Conservation (phyloP, 2,888 invertebrate species). For the Mechanitis mazaeus region DNA sequence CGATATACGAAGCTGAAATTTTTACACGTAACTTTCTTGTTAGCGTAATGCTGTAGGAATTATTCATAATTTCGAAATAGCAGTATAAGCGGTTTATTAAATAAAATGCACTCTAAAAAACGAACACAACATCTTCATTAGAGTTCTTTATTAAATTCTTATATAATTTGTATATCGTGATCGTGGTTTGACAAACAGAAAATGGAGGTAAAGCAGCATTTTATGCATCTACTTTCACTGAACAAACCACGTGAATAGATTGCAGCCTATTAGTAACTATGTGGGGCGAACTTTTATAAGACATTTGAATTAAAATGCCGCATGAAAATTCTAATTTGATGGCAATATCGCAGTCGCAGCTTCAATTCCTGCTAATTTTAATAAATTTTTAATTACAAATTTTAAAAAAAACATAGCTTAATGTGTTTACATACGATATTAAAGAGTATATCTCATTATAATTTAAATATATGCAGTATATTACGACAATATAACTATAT, state of each 20-base stretch:
- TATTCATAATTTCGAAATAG: background rate
- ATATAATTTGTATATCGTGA: constrained; percentile 15
- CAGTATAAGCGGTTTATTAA: background rate
- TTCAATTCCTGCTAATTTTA: too few species aligned
- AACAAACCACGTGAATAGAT: constrained; percentile 61
- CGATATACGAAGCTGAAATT: too few species aligned
- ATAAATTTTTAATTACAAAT: too few species aligned
- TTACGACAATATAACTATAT: too few species aligned
- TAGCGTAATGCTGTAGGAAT: too few species aligned
- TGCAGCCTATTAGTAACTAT: constrained; percentile 48
- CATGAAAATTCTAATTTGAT: constrained; percentile 19
- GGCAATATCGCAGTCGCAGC: too few species aligned
- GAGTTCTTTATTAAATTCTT: background rate
- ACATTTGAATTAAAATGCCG: constrained; percentile 21
- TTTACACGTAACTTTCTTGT: too few species aligned
- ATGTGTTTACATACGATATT: too few species aligned
- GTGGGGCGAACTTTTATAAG: constrained; percentile 38
- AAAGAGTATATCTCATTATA: too few species aligned
- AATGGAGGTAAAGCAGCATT: constrained; percentile 43
- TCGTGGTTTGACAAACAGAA: constrained; percentile 30
- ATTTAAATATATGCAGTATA: too few species aligned
- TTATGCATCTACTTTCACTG: constrained; percentile 69
- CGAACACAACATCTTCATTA: background rate
- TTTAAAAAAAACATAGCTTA: too few species aligned
- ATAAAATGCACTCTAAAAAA: background rate